phyloP scores from a whole-genome alignment of 2,888 invertebrate genomes.

The Dryobotodes eremita region DNA sequence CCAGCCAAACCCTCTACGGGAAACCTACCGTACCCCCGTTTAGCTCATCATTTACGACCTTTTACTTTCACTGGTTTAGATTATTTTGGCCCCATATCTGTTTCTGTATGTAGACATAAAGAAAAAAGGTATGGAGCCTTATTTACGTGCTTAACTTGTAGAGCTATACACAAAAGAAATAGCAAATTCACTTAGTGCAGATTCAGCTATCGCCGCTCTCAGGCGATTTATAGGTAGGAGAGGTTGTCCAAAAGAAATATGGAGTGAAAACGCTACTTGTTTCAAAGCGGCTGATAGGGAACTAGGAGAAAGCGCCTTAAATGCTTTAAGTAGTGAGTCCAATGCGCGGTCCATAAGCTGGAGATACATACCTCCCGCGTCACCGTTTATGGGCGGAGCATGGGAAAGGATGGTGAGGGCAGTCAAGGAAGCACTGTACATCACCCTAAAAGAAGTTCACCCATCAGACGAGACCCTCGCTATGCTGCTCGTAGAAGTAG shows the following conservation, averaged over 20 bases:
- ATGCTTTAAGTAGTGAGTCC: background rate
- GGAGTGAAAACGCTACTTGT: background rate
- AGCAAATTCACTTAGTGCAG: background rate
- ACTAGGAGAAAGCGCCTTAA: background rate
- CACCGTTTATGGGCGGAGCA: too few relatives aligned
- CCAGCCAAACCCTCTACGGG: too few relatives aligned
- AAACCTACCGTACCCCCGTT: too few relatives aligned
- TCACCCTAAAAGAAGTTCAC: constrained; percentile 2
- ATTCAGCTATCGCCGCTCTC: background rate
- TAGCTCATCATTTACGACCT: too few relatives aligned
- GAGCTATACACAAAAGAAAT: background rate
- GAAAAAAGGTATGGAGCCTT: too few relatives aligned
- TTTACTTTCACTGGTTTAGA: too few relatives aligned
- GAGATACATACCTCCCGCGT: background rate
- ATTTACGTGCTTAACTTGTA: background rate
- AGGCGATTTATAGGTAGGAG: constrained; percentile 6
- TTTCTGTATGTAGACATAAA: too few relatives aligned
- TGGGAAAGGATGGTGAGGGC: too few relatives aligned
- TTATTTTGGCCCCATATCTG: too few relatives aligned
- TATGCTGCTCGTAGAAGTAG: background rate
- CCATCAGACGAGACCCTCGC: constrained; percentile 5
- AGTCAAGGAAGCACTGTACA: background rate
- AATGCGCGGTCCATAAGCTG: constrained; percentile 10
- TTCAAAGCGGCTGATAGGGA: constrained; percentile 16
- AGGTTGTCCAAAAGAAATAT: background rate